Base-by-base conservation (phyloP, 2,888 invertebrate genomes). In the Ptychoptera albimana region DNA sequence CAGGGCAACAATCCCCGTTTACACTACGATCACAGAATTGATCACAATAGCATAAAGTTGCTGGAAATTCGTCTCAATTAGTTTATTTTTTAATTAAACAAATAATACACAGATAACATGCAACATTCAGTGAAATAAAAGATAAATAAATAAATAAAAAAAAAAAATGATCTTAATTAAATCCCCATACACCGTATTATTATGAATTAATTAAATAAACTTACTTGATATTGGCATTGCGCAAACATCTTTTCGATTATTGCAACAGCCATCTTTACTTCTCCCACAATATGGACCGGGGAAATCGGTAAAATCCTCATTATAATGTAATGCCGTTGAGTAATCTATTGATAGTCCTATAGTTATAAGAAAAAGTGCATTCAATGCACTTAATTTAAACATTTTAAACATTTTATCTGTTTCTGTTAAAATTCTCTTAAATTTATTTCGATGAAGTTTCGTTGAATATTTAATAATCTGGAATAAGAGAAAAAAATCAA, bases 31-130 rank as follows among this genome's bases (percentile, higher is more conserved):
- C 81, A 67, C 94, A 94, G 66, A 93, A 94, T 51, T 83, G 74
- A 63, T 96, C 96, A 63, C 96, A 96, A 64, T 96, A 96, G 64
- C 96, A 96, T 11, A 83, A 62, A 0, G 91, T 88, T 48, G 76
- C 89, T 80, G 57, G 9, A 50, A 51, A 37, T 23, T 5, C 23
- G 23, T 23, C 23, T 23, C 12, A 32, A 41, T 23, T 37, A 31
- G 5, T 12, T 31, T 39, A 8, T 43, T n/a, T 29, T 15, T 16
- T 12, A 35, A 38, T 29, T 16, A 14, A 32, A 14, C 13, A 15
- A 31, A 2, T 9, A 16, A 41, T 15, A 37, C 15, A 2, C 15
- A 42, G 16, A 42, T 23, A 43, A 16, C 36, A 16, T 40, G n/a
- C n/a, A 32, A 40, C 8, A 37, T 43, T 15, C 44, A 32, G 15